Evolutionary conservation across 2,888 invertebrate genomes (phyloP), one percentile per base, ranked within the genome.

Genomic region (Phania funesta): DNA sequence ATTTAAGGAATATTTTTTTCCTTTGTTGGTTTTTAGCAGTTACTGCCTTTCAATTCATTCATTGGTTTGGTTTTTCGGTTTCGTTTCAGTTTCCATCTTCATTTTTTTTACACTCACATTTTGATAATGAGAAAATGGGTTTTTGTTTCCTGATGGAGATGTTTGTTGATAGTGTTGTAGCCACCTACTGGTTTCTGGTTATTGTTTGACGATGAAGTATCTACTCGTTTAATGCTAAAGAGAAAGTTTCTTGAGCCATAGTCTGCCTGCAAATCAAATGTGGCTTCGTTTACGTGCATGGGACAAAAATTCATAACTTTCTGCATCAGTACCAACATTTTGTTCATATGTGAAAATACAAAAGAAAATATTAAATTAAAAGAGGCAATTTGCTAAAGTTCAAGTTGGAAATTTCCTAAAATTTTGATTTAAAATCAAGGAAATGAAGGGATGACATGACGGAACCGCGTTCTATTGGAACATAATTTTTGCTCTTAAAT

Each of bases 11-110:
- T 6, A 35, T 3, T 22, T 65, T 67, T 38, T 52, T 46, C 8
- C 22, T 35, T 29, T 41, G 22, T 73, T 11, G 29, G 16, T 46
- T 50, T 68, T 62, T 54, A 9, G 16, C 41, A 44, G 65, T 73
- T 22, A 64, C 65, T 56, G 50, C 24, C 56, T 41, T 79, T 79
- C 71, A 79, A 71, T 79, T 65, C 67, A 79, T 79, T 79, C 71
- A 79, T 73, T 67, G 71, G 65, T 67, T 79, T 65, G 46, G 56
- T 70, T 41, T 65, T 50, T 11, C 13, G 32, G 64, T 48, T 68
- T 32, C 41, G 18, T 29, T 68, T 60, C 48, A 29, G 46, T 70
- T 62, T 62, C 48, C 46, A 44, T 70, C 32, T 7, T 46, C 11
- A 44, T 74, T 78, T 35, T 46, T 32, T 68, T 65, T 64, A 65